These are phyloP conservation scores for Zalophus californianus DNA, from an alignment of 2,797 vertebrate genomes.

Conservation along the genomic window DNA sequence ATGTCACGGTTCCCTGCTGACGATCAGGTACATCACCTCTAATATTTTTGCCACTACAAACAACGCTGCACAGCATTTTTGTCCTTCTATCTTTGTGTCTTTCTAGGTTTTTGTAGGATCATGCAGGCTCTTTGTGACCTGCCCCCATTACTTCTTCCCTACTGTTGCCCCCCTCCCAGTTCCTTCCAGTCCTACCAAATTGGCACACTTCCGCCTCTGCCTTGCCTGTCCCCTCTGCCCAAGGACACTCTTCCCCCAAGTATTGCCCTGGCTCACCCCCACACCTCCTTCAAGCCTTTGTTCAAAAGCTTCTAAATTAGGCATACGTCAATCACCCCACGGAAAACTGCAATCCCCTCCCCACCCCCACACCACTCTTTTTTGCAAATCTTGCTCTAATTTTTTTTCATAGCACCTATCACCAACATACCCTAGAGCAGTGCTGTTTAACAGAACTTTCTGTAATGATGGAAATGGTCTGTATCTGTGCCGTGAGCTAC, in stretches of 20 bases:
- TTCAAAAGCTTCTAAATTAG: slow-evolving; percentile 50
- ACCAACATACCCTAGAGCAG: background rate
- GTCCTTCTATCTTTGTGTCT: background rate
- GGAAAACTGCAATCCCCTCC: background rate
- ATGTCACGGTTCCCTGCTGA: background rate
- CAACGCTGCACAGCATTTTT: background rate
- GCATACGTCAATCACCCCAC: background rate
- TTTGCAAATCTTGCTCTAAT: background rate
- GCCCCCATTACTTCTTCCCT: background rate
- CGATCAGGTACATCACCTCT: background rate
- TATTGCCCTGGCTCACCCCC: background rate
- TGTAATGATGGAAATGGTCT: background rate
- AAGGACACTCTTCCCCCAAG: background rate
- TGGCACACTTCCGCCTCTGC: background rate
- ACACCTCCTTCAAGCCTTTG: background rate
- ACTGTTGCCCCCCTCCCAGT: background rate
- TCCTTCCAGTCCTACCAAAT: background rate
- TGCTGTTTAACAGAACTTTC: background rate
- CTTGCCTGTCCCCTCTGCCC: background rate
- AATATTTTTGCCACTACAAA: background rate
- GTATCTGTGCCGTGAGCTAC: background rate
- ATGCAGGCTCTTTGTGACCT: background rate
- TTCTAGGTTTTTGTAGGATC: background rate
- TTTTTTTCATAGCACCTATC: background rate
- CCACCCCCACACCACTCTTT: background rate